Conservation (phyloP, 2,113 vertebrate genomes). For the Ceuthmochares aereus region DNA sequence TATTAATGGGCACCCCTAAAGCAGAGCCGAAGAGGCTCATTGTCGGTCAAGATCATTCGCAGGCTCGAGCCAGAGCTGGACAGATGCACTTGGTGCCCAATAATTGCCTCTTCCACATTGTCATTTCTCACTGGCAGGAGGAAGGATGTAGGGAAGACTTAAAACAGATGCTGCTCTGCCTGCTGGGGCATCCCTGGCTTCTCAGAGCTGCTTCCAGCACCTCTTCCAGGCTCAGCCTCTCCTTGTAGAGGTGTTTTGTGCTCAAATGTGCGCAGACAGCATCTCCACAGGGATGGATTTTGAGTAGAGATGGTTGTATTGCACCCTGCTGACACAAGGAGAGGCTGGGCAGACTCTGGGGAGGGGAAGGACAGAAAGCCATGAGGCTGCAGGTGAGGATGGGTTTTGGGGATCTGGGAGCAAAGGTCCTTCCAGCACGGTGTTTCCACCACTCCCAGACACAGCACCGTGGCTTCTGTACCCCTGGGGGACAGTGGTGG, state of each 20-base stretch:
- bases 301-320: rapidly evolving
- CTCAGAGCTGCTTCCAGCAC: rapidly evolving
- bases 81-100: neutral
- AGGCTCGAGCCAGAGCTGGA: neutral
- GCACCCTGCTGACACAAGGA: neutral
- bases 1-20: neutral
- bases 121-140: neutral
- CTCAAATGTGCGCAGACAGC: neutral
- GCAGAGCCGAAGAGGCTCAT: slow-evolving; percentile 5
- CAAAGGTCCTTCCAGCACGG: too few relatives aligned
- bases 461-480: neutral
- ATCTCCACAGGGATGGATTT: neutral
- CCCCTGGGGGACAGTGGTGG: neutral
- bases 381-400: neutral
- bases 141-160: neutral
- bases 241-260: neutral
- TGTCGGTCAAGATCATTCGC: neutral
- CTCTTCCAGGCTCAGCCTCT: neutral
- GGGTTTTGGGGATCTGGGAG: rapidly evolving
- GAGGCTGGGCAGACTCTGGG: neutral
- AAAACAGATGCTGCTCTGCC: neutral
- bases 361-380: neutral
- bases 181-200: neutral
- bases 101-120: neutral
- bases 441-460: neutral